Percentiles rank a stretch among this genome's conserved stretches.
Evolutionary conservation across 2,113 vertebrate genomes (phyloP).

Genomic region (Gallinago paraguaiae): DNA sequence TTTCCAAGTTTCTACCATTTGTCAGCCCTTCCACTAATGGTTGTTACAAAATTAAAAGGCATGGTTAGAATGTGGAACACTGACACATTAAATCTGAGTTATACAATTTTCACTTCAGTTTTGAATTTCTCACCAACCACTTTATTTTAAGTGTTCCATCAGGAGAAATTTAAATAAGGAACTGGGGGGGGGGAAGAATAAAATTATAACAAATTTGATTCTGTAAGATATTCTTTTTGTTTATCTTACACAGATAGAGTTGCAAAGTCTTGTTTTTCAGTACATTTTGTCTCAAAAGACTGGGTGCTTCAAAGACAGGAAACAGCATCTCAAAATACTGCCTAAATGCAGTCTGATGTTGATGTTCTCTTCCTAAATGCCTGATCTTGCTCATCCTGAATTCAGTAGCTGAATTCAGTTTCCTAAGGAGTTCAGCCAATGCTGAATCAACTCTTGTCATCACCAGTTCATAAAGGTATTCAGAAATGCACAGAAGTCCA

Average conservation of each 20-base stretch:
- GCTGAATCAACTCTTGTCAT: background rate
- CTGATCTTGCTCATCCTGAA: background rate
- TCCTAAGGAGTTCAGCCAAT: background rate
- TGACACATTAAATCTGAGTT: background rate
- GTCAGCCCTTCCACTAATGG: background rate
- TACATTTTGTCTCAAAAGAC: conserved; percentile 26
- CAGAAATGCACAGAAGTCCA: background rate
- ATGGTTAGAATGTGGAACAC: background rate
- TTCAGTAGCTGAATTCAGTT: background rate
- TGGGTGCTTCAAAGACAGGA: background rate
- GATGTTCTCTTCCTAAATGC: background rate
- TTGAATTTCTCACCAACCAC: background rate
- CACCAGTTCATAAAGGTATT: background rate
- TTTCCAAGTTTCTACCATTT: background rate
- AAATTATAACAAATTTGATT: background rate
- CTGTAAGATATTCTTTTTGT: background rate
- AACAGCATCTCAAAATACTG: background rate
- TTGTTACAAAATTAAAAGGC: background rate
- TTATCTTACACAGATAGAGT: background rate
- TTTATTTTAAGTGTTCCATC: background rate
- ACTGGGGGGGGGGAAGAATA: background rate
- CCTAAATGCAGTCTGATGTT: background rate
- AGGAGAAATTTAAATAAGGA: background rate
- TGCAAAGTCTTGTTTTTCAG: background rate
- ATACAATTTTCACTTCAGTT: background rate